Evolutionary conservation across 2,888 invertebrate genomes (phyloP), one percentile per base, ranked within the genome.

Genomic region (Frankliniella fusca): DNA sequence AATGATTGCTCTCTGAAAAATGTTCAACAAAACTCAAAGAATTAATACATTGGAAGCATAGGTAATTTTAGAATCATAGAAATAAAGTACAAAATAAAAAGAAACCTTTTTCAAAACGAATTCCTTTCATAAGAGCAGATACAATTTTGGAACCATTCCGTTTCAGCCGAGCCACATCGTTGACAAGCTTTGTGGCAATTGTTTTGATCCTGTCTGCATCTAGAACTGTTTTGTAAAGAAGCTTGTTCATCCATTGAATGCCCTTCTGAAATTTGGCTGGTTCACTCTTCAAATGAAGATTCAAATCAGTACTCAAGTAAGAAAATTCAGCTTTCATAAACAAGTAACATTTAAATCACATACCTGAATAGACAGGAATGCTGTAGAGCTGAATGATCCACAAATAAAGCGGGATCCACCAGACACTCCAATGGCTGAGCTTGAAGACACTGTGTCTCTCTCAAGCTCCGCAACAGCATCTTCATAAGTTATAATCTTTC

Each of bases 401-500:
- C 94, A 93, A 38, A 91, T 89, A 88, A 95, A 96, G 84, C 92
- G 87, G 0, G 87, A 86, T 1, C 85, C 85, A 8, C 88, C 87
- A n/a, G 91, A 91, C 48, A 94, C 89, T 0, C 95, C 96, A 18
- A 95, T 88, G 70, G 90, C 88, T 20, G 91, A 90, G n/a, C 87
- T 87, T 84, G 91, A 91, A 49, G 90, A 88, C 38, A 95, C 91
- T 0, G 95, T 94, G 85, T 96, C 94, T 82, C 92, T 91, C 86
- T 95, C 94, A 50, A 95, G 90, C 86, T 94, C 91, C 0, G 93
- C 91, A n/a, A 97, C 93, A 28, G 97, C 92, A 1, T 93, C 92
- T 85, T 93, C 92, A 86, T 93, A 92, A 0, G 93, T 89, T 3
- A 95, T 87, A 1, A 93, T 87, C 18, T 86, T 85, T 12, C 88